Base-by-base conservation (phyloP, 1,140 invertebrate genomes). In the Drosophila burlai region DNA sequence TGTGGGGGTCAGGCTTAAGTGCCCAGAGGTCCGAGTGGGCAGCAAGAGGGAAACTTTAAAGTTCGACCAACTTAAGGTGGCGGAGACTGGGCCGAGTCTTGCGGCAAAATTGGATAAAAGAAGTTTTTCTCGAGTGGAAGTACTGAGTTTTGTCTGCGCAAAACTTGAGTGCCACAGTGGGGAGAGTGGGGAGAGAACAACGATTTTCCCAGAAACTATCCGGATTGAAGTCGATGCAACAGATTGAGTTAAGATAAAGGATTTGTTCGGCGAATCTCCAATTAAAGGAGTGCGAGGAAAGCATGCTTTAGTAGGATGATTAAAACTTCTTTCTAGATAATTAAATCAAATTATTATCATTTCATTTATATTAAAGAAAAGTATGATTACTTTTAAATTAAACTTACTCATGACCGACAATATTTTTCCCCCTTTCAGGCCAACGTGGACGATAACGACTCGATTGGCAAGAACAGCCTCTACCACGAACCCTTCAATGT, bases 401-500 rank as follows among this genome's bases (percentile, higher is more conserved):
- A 60, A 45, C n/a, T 45, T 16, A 2, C 8, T 43, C 15, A n/a
- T 18, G 26, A 1, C 24, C 8, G 8, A 8, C 21, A 0, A 21
- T 24, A 7, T 4, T 9, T 13, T 57, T 26, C 1, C 21, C 4
- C 2, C 15, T 50, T 66, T 4, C 50, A 91, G 87, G 91, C 92
- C 77, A 91, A 74, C 52, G 93, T 93, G 57, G 93, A 93, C 69
- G 93, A 93, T 80, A 93, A 80, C 69, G 91, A 92, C 71, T 93
- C 92, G 49, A 93, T 93, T 76, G 93, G 93, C 75, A 94, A 94
- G 76, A 93, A 91, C 62, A 93, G 93, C 50, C 81, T 94, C 8
- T 94, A 94, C 83, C 93, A 94, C 72, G 94, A 94, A 75, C 93
- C 93, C 38, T 93, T 93, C 79, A 93, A 94, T 74, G 89, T 93